Evolutionary conservation across 1,140 invertebrate genomes (phyloP), one percentile per base, ranked within the genome.

Genomic region (Zophobas atratus): DNA sequence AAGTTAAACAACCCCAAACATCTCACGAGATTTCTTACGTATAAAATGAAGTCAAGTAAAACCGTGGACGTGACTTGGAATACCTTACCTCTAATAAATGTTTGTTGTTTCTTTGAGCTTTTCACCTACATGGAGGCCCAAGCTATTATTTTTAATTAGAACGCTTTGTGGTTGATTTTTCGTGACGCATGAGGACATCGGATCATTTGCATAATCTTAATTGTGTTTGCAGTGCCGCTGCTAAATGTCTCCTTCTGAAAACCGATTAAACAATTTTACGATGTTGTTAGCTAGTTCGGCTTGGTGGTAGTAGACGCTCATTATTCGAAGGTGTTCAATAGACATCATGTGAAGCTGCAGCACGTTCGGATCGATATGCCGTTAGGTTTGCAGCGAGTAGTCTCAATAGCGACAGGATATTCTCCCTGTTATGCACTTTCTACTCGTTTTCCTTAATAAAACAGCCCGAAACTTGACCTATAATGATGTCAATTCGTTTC

Each of bases 41-140:
- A 55, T 73, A 73, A 73, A 56, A 73, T 73, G 71, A 73, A 73
- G 71, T 73, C 49, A 73, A 73, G 71, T 56, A 73, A 73, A 73
- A 73, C 41, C 39, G 71, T 73, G 71, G 51, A 73, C 71, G 71
- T 73, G 71, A 55, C 71, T 73, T 41, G 71, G 35, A 73, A 73
- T 73, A 73, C 38, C 34, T 56, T 55, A 32, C 46, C 41, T 38
- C 71, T 73, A 73, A 41, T 56, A 73, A 73, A 73, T 55, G 55
- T 73, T 73, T 73, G 71, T 73, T 73, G 49, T 73, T 39, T 73
- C 60, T 67, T 67, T 67, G 20, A 67, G 32, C 38, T 67, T 41
- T 67, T 63, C 39, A 67, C 60, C 39, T 67, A 67, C 43, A 33
- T 67, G 1, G 6, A 67, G 39, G 39, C 20, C 1, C 3, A 43